Evolutionary conservation across 2,113 vertebrate species (phyloP).

Genomic region (Hiodon tergisus): DNA sequence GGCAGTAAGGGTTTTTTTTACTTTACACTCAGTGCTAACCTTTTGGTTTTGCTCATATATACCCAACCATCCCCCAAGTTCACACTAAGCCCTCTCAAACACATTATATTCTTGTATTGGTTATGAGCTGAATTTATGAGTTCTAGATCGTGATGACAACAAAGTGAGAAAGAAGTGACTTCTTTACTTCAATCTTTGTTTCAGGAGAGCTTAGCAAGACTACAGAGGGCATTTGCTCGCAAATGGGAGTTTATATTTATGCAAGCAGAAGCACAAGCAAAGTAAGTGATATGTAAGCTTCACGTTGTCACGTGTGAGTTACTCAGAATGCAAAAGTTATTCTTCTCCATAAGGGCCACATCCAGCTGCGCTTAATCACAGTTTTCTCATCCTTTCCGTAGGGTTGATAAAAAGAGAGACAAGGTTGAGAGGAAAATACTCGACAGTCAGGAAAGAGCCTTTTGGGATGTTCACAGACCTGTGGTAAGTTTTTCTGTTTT

Average conservation of each 20-base stretch:
- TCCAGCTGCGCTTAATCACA: not conserved
- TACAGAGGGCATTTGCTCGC: conserved; percentile 91
- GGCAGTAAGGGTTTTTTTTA: conserved; percentile 74
- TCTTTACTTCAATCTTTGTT: conserved; percentile 33
- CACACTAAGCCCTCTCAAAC: no score
- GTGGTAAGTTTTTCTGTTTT: conserved; percentile 72
- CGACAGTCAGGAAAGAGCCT: conserved; percentile 93
- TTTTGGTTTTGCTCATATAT: not conserved
- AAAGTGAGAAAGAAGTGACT: not conserved
- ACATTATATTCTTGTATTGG: no score
- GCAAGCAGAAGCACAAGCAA: conserved; percentile 98
- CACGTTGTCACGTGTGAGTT: no score
- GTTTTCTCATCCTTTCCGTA: conserved; percentile 46
- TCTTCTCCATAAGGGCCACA: not conserved
- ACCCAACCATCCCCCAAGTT: no score
- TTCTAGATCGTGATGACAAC: no score
- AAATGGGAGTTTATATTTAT: conserved; percentile 99
- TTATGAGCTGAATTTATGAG: no score
- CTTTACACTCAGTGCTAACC: not conserved
- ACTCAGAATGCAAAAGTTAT: not conserved
- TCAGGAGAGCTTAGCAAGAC: conserved; percentile 93
- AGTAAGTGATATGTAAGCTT: conserved; percentile 68
- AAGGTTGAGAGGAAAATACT: conserved; percentile 97
- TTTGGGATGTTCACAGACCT: conserved; percentile 96
- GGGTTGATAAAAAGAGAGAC: conserved; percentile 97